phyloP scores from a whole-genome alignment of 2,113 vertebrate genomes.

The Channa maculata region DNA sequence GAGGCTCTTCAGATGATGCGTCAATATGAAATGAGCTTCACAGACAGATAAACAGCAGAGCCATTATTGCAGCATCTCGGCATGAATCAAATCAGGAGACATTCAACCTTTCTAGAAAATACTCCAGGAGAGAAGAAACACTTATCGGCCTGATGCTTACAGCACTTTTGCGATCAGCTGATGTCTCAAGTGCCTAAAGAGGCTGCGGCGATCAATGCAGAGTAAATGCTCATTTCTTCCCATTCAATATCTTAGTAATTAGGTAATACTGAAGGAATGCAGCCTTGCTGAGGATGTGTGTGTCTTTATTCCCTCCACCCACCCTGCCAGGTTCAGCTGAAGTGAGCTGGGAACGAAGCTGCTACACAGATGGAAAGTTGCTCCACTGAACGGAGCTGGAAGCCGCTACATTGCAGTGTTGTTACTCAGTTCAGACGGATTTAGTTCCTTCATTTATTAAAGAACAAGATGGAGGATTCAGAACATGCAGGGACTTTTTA shows the following conservation, averaged over 20 bases:
- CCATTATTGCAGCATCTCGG: neutral
- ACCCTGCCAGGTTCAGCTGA: neutral
- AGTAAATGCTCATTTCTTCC: constrained; percentile 6
- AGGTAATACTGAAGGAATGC: neutral
- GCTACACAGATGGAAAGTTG: no score
- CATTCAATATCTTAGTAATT: neutral
- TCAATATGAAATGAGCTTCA: neutral
- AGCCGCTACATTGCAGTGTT: no score
- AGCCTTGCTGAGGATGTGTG: neutral
- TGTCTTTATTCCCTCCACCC: neutral
- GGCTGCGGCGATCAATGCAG: neutral
- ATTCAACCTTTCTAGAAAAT: constrained; percentile 1
- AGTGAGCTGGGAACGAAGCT: no score
- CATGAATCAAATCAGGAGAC: neutral
- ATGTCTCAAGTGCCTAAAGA: constrained; percentile 13
- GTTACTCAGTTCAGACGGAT: neutral
- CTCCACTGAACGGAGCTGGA: no score
- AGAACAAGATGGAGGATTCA: neutral
- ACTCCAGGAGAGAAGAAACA: constrained; percentile 16
- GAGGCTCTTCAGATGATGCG: neutral
- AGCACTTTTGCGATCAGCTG: constrained; percentile 1
- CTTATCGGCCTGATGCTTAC: neutral
- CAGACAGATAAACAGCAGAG: neutral
- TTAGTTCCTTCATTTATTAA: neutral
- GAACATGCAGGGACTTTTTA: no score